A percentile compares a stretch with the other conserved stretches of the same genome.
phyloP scores from a whole-genome alignment of 2,113 vertebrate species.

The Cariama cristata region DNA sequence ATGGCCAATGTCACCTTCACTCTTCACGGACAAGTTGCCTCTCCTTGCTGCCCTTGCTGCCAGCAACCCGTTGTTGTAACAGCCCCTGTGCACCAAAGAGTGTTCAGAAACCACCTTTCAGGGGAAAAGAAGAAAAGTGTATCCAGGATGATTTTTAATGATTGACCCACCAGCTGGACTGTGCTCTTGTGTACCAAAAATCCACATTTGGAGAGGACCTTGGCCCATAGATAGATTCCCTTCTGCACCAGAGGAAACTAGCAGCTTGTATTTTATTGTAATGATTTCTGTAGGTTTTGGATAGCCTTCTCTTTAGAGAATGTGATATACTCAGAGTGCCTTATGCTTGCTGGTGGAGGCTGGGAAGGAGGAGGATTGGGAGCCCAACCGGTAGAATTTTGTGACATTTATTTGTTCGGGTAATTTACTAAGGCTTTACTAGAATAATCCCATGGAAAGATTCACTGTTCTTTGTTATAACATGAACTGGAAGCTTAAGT shows the following conservation, averaged over 20 bases:
- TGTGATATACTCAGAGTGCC: neutral
- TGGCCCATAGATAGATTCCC: neutral
- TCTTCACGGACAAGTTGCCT: accelerated
- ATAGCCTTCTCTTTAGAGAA: neutral
- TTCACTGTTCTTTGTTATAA: neutral
- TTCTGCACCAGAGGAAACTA: neutral
- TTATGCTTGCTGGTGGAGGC: neutral
- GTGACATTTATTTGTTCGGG: neutral
- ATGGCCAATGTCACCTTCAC: accelerated
- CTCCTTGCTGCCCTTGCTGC: neutral
- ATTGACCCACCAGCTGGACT: neutral
- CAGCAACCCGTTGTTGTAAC: neutral
- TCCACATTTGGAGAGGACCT: accelerated
- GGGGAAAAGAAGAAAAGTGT: neutral
- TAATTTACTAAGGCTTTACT: conserved; percentile 29
- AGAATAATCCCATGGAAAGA: conserved; percentile 27
- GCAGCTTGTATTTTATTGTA: neutral
- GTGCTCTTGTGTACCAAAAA: neutral
- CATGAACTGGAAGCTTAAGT: conserved; percentile 1
- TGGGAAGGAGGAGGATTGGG: neutral
- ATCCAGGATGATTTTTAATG: neutral
- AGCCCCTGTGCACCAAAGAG: neutral
- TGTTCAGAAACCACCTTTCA: neutral
- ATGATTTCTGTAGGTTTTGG: conserved; percentile 39
- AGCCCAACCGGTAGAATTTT: conserved; percentile 3